These are phyloP conservation scores for Thermophis baileyi DNA, from an alignment of 2,113 vertebrate genomes.

Conservation along the genomic window DNA sequence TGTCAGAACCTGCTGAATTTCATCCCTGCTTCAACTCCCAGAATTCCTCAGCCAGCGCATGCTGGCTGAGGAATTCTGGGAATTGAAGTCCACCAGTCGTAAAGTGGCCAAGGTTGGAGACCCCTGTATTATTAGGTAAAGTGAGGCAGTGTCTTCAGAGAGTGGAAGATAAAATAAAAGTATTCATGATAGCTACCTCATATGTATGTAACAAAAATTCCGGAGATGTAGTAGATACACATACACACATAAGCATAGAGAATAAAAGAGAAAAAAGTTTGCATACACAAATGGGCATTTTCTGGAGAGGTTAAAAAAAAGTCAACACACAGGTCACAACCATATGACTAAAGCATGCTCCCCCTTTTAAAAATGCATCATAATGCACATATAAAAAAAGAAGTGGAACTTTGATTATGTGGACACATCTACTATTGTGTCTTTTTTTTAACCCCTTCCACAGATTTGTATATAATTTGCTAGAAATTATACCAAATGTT, in stretches of 20 bases:
- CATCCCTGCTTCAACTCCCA: too few species aligned
- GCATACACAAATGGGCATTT: too few species aligned
- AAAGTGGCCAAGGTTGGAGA: too few species aligned
- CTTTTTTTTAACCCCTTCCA: neutral
- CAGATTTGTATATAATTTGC: neutral
- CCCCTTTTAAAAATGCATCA: too few species aligned
- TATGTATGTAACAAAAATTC: neutral
- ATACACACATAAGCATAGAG: neutral
- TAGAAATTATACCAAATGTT: neutral
- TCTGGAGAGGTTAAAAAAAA: neutral
- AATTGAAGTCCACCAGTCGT: too few species aligned
- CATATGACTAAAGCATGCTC: neutral
- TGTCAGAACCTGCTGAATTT: too few species aligned
- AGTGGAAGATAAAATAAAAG: neutral
- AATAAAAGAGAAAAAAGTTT: neutral
- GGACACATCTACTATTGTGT: neutral
- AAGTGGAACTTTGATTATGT: too few species aligned
- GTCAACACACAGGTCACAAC: neutral
- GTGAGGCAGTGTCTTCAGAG: neutral
- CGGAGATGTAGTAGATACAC: neutral
- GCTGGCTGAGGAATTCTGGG: too few species aligned
- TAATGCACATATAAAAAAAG: too few species aligned
- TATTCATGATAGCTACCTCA: neutral
- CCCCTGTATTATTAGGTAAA: neutral
- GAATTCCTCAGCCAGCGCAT: too few species aligned